These are phyloP conservation scores for Acanthopagrus latus DNA, from an alignment of 2,797 vertebrate genomes.

Conservation along the genomic window DNA sequence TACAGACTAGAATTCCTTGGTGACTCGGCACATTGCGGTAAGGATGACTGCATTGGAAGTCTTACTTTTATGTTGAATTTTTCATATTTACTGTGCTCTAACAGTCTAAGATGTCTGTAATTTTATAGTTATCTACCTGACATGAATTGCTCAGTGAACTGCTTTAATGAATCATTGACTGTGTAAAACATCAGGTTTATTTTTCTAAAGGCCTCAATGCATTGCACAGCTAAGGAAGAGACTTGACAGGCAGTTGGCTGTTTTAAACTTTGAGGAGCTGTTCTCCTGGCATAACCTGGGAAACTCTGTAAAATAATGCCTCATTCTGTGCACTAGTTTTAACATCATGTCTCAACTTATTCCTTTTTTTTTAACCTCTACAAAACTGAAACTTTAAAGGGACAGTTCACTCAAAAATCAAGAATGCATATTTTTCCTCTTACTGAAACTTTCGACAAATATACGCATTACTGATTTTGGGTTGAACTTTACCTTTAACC, in stretches of 20 bases:
- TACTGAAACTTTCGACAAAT: no score
- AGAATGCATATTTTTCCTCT: no score
- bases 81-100: constrained; percentile 54
- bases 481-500: neutral
- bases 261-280: constrained; percentile 14
- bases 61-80: constrained; percentile 51
- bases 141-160: constrained; percentile 51
- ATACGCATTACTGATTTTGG: no score
- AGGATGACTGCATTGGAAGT: constrained; percentile 42
- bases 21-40: constrained; percentile 47
- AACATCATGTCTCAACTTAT: neutral
- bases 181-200: constrained; percentile 60
- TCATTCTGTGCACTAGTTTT: constrained; percentile 16
- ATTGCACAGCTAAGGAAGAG: constrained; percentile 31
- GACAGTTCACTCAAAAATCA: no score
- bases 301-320: constrained; percentile 1
- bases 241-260: constrained; percentile 11
- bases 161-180: constrained; percentile 53
- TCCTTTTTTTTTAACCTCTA: neutral
- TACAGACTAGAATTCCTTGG: constrained; percentile 25
- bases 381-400: neutral
- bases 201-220: constrained; percentile 55
- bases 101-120: constrained; percentile 63
- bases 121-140: constrained; percentile 64
- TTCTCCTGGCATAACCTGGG: neutral